Conservation (phyloP, 2,113 vertebrate genomes). For the Butastur rufipennis region DNA sequence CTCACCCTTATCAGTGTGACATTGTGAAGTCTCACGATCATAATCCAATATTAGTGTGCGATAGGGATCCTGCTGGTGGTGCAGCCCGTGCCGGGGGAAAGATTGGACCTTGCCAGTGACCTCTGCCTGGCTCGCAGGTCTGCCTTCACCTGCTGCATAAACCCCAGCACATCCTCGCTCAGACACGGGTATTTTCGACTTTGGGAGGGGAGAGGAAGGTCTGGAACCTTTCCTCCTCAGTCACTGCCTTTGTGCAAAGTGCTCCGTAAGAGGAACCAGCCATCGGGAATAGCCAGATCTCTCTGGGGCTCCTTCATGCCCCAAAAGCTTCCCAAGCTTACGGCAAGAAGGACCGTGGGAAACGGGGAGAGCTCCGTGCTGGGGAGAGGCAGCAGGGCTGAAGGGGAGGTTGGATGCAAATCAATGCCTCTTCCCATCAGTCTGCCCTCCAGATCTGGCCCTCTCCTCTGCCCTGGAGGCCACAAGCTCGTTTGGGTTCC, state of each 20-base stretch:
- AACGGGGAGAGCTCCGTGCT: not conserved
- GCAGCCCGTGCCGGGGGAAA: not conserved
- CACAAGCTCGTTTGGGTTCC: not conserved
- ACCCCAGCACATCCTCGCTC: not conserved
- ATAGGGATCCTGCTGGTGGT: not conserved
- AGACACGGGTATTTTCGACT: not conserved
- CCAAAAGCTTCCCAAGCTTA: not conserved
- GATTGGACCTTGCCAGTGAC: slow-evolving; percentile 19
- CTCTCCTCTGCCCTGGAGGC: not conserved
- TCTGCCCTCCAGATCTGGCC: not conserved
- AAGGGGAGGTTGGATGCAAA: not conserved
- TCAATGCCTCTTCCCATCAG: not conserved
- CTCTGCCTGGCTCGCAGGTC: not conserved
- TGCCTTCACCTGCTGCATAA: not conserved
- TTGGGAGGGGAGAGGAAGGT: not conserved
- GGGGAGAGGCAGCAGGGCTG: not conserved
- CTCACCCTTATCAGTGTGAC: slow-evolving; percentile 43
- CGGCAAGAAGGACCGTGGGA: not conserved
- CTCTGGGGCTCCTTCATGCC: not conserved
- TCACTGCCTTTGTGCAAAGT: not conserved
- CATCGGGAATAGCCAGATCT: not conserved
- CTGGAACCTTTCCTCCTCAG: not conserved
- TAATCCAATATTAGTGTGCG: slow-evolving; percentile 47
- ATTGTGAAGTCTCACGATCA: slow-evolving; percentile 52
- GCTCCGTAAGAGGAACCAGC: not conserved